Evolutionary conservation across 2,797 vertebrate species (phyloP).

Genomic region (Cossypha dichroa): DNA sequence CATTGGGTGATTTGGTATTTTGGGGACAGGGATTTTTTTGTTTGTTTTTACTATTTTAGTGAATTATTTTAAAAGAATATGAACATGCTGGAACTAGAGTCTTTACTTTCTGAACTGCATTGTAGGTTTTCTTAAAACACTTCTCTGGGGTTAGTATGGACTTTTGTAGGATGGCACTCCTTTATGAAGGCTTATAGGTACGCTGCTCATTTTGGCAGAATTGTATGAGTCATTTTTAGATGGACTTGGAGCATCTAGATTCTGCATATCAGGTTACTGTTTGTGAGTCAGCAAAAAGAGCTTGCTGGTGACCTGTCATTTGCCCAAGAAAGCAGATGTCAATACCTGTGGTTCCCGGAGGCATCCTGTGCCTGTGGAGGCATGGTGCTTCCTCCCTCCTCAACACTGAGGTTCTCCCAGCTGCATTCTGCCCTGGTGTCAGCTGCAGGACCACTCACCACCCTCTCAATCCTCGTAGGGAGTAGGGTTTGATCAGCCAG

Average conservation of each 20-base stretch:
- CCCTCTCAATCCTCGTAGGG: not conserved
- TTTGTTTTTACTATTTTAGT: not conserved
- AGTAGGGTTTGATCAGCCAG: not conserved
- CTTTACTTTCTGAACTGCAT: not conserved
- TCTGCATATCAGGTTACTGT: constrained; percentile 45
- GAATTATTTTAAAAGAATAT: not conserved
- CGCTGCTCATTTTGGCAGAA: constrained; percentile 10
- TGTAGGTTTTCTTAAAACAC: not conserved
- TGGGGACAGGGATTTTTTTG: not conserved
- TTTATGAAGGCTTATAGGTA: not conserved
- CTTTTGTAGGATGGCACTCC: not conserved
- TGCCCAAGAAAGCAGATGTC: not conserved
- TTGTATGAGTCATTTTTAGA: not conserved
- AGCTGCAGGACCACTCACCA: not conserved
- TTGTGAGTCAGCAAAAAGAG: constrained; percentile 61
- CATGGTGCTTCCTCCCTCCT: not conserved
- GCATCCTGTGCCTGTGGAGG: not conserved
- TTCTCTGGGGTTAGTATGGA: not conserved
- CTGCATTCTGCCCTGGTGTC: not conserved
- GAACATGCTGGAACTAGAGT: not conserved
- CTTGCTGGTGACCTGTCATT: constrained; percentile 24
- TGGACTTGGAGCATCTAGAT: not conserved
- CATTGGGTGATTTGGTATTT: not conserved
- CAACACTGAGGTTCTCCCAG: not conserved
- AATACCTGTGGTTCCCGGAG: not conserved